Evolutionary conservation across 2,888 invertebrate genomes (phyloP), one percentile per base, ranked within the genome.

Genomic region (Epistrophe grossulariae): DNA sequence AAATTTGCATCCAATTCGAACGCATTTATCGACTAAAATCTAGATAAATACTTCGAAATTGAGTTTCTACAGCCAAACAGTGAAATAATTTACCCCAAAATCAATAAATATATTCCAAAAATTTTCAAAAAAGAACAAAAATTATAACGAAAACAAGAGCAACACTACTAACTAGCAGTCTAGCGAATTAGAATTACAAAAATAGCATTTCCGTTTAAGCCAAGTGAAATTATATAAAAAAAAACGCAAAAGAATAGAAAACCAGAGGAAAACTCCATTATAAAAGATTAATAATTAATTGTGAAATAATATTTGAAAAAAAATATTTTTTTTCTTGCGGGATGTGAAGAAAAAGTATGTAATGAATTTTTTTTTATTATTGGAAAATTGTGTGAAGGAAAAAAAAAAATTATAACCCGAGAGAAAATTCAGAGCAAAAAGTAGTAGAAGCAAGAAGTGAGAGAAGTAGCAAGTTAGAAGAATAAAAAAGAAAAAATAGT

Each of bases 151-250:
- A 85, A 87, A 83, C 87, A 87, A 79, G 79, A 82, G 79, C 87
- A 87, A 79, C 87, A 79, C 82, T 77, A 50, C 60, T 38, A 5
- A 60, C 40, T 60, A 40, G 19, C 24, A 13, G 50, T 66, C 66
- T 48, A 64, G 64, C 28, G 3, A 50, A 76, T 79, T 76, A 79
- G 45, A 74, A 79, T 79, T 87, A 87, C 87, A 64, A 87, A 83
- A 87, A 87, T 87, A 83, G 87, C 83, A 87, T 87, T 77, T 87
- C 87, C 79, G 82, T 82, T 81, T 70, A 17, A 71, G 50, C 40
- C 70, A 74, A 79, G 71, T 87, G 76, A 83, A 80, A 87, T 87
- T 87, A 87, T 83, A 83, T 87, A 87, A 87, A 87, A 79, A 48
- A 28, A 59, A 64, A 62, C 70, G 31, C 19, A 66, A 50, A 50